These are phyloP conservation scores for Tinamus major DNA, from an alignment of 2,797 vertebrate genomes.

Conservation along the genomic window DNA sequence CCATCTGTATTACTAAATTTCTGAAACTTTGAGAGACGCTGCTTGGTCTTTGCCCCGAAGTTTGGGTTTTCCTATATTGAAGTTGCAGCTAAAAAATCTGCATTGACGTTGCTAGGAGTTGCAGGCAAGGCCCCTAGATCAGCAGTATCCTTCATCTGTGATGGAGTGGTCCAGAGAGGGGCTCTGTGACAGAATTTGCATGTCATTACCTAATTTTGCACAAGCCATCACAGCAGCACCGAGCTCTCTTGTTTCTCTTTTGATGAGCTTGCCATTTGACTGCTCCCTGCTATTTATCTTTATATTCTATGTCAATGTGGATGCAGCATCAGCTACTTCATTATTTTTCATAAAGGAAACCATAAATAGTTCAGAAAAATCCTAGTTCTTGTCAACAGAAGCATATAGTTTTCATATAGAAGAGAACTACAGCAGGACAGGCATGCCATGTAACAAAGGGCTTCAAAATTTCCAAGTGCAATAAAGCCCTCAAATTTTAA, in stretches of 20 bases:
- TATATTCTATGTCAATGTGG: conserved; percentile 5
- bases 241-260: conserved; percentile 16
- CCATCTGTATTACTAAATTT: background rate
- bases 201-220: conserved; percentile 57
- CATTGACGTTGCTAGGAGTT: background rate
- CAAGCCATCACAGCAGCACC: conserved; percentile 32
- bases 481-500: background rate
- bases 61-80: background rate
- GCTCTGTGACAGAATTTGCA: conserved; percentile 32
- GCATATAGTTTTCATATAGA: conserved; percentile 44
- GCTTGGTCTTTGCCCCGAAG: background rate
- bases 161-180: conserved; percentile 49
- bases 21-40: background rate
- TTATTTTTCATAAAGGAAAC: conserved; percentile 50
- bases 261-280: conserved; percentile 48
- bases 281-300: conserved; percentile 33
- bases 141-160: conserved; percentile 7
- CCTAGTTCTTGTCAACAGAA: conserved; percentile 33
- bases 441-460: background rate
- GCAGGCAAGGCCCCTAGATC: conserved; percentile 55
- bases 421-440: background rate
- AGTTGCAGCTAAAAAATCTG: background rate
- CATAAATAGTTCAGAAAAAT: conserved; percentile 30
- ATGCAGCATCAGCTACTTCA: conserved; percentile 30
- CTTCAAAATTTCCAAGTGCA: conserved; percentile 12